Evolutionary conservation across 2,113 vertebrate genomes (phyloP).

Genomic region (Indicator maculatus): DNA sequence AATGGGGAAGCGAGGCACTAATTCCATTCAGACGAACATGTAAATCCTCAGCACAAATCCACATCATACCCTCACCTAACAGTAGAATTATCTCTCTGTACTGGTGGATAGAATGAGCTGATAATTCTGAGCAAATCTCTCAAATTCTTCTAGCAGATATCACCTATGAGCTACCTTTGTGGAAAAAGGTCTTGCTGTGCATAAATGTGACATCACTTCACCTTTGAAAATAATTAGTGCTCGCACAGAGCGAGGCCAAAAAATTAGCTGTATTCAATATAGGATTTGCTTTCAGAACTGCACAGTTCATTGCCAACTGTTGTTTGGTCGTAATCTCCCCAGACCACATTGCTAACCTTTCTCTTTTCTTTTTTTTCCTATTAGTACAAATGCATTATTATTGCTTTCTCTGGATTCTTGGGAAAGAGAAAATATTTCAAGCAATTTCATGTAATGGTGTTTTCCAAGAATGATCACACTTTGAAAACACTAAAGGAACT

Average conservation of each 20-base stretch:
- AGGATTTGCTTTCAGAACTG: constrained; percentile 44
- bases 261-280: constrained; percentile 23
- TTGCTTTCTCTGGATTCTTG: not conserved
- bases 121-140: not conserved
- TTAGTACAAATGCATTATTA: not conserved
- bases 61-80: not conserved
- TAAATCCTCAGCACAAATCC: not conserved
- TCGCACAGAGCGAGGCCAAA: not conserved
- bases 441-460: constrained; percentile 47
- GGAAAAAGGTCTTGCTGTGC: not conserved
- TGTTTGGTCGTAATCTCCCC: constrained; percentile 34
- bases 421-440: constrained; percentile 35
- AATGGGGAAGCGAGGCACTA: not conserved
- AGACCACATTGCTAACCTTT: not conserved
- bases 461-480: constrained; percentile 49
- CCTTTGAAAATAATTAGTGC: constrained; percentile 50
- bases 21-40: not conserved
- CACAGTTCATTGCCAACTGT: constrained; percentile 7
- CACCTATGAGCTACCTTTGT: not conserved
- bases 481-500: not conserved
- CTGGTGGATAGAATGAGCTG: accelerated
- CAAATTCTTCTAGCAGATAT: not conserved
- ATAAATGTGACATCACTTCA: not conserved
- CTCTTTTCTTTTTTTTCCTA: not conserved
- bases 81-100: not conserved